A percentile compares a stretch with the other conserved stretches of the same genome.
phyloP scores from a whole-genome alignment of 2,113 vertebrate species.

The Neogobius melanostomus region DNA sequence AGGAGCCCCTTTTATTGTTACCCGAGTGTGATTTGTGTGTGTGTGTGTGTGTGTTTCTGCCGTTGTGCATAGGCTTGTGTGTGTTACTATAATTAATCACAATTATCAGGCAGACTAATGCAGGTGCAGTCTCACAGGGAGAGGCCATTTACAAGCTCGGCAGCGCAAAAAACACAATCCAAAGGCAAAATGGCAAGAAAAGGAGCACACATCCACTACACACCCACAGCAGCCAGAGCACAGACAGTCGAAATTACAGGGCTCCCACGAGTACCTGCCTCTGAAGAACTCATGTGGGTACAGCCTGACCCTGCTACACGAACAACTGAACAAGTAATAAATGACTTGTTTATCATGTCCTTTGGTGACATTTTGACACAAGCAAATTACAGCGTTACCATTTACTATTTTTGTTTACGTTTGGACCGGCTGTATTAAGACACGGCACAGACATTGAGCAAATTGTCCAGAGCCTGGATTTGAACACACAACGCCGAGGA shows the following conservation, averaged over 20 bases:
- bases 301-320: not conserved
- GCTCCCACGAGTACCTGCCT: not conserved
- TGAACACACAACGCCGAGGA: too few species aligned
- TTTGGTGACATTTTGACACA: not conserved
- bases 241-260: slow-evolving; percentile 7
- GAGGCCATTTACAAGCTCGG: slow-evolving; percentile 65
- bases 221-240: slow-evolving; percentile 12
- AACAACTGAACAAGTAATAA: not conserved
- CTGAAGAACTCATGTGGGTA: slow-evolving; percentile 5
- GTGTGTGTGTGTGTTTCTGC: not conserved
- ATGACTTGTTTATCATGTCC: not conserved
- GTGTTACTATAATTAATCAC: slow-evolving; percentile 69
- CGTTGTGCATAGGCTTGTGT: slow-evolving; percentile 4
- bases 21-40: not conserved
- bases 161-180: slow-evolving; percentile 46
- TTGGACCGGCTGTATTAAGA: too few species aligned
- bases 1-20: slow-evolving; percentile 12
- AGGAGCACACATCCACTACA: slow-evolving; percentile 8
- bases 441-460: too few species aligned
- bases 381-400: not conserved
- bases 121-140: slow-evolving; percentile 65
- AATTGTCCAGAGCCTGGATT: too few species aligned
- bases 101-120: slow-evolving; percentile 73
- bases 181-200: slow-evolving; percentile 55
- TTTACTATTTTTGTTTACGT: too few species aligned